phyloP scores from a whole-genome alignment of 2,797 vertebrate genomes.

The Phaenicophaeus curvirostris region DNA sequence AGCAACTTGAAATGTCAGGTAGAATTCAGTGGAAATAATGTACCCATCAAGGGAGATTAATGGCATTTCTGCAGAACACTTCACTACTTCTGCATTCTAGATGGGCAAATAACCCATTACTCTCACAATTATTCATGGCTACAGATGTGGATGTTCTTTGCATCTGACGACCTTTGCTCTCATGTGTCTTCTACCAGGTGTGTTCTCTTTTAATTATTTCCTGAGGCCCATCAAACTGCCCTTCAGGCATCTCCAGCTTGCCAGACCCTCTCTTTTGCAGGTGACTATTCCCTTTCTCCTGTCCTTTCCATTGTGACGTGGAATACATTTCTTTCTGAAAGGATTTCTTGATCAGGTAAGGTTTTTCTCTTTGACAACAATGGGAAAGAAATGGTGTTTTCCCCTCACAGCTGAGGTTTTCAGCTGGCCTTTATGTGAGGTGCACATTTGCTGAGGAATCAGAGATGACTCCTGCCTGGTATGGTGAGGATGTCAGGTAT shows the following conservation, averaged over 20 bases:
- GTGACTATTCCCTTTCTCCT: neutral
- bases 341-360: neutral
- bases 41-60: constrained; percentile 60
- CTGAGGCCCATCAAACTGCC: neutral
- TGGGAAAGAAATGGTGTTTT: neutral
- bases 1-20: constrained; percentile 65
- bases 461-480: neutral
- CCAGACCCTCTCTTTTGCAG: neutral
- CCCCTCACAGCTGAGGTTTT: neutral
- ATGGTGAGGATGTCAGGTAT: neutral
- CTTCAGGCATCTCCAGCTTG: neutral
- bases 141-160: neutral
- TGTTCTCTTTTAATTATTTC: neutral
- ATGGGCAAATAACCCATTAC: constrained; percentile 50
- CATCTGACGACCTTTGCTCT: neutral
- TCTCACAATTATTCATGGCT: constrained; percentile 40
- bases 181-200: neutral
- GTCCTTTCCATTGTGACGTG: neutral
- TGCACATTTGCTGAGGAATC: neutral
- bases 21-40: constrained; percentile 62
- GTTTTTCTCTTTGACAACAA: neutral
- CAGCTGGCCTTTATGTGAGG: neutral
- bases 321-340: neutral
- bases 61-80: constrained; percentile 45
- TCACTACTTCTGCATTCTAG: constrained; percentile 37